phyloP scores from a whole-genome alignment of 2,113 vertebrate genomes.

The Mugil cephalus region DNA sequence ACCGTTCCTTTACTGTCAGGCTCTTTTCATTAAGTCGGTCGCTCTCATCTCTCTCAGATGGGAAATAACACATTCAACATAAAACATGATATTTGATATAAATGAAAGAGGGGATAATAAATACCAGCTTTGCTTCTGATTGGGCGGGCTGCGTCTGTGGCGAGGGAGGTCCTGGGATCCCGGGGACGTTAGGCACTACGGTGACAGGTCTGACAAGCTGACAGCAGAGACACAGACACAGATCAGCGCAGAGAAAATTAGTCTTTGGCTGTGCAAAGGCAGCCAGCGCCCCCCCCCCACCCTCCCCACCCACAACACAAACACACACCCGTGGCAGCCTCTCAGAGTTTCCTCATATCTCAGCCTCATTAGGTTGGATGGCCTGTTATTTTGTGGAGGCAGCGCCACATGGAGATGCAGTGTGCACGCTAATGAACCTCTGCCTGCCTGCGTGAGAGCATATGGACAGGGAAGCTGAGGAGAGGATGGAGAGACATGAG shows the following conservation, averaged over 20 bases:
- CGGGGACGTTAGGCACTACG: slow-evolving; percentile 98
- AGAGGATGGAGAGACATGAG: slow-evolving; percentile 72
- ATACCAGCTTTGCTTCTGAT: slow-evolving; percentile 99
- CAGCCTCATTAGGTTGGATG: slow-evolving; percentile 86
- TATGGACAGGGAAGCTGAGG: slow-evolving; percentile 74
- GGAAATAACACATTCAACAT: slow-evolving; percentile 39
- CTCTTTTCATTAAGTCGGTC: slow-evolving; percentile 34
- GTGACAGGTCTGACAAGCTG: slow-evolving; percentile 99
- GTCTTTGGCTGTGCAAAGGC: slow-evolving; percentile 63
- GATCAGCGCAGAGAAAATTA: slow-evolving; percentile 77
- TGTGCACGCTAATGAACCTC: slow-evolving; percentile 81
- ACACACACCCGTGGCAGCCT: slow-evolving; percentile 53
- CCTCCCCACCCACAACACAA: slow-evolving; percentile 30
- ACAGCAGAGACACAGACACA: slow-evolving; percentile 79
- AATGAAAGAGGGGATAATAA: slow-evolving; percentile 50
- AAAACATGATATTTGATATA: slow-evolving; percentile 43
- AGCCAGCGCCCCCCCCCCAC: slow-evolving; percentile 34
- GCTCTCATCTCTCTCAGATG: slow-evolving; percentile 39
- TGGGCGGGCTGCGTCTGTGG: slow-evolving; percentile 90
- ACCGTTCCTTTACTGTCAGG: slow-evolving; percentile 4
- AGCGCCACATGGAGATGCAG: slow-evolving; percentile 81
- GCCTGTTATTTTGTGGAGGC: slow-evolving; percentile 83
- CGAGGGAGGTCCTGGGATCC: slow-evolving; percentile 97
- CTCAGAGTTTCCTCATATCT: slow-evolving; percentile 79
- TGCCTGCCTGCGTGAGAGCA: slow-evolving; percentile 79